Evolutionary conservation across 2,888 invertebrate species (phyloP).

Genomic region (Oasisia sp.): DNA sequence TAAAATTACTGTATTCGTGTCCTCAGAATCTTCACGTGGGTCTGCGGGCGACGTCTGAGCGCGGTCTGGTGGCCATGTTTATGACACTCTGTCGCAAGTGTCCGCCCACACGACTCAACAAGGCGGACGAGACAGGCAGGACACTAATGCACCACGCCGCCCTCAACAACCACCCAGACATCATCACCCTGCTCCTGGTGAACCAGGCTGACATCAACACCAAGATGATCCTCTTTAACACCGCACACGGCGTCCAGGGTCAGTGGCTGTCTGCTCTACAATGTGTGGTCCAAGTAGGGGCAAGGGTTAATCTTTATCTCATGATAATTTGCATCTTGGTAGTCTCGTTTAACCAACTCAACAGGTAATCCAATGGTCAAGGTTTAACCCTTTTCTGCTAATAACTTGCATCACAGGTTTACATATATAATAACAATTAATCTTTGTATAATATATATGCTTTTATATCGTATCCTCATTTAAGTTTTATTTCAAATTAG

Average conservation of each 20-base stretch:
- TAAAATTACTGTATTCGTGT: background rate
- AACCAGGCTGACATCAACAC: slow-evolving; percentile 42
- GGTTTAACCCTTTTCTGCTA: too few species aligned
- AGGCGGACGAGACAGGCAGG: slow-evolving; percentile 63
- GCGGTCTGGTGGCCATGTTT: slow-evolving; percentile 63
- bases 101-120: slow-evolving; percentile 57
- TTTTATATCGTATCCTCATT: too few species aligned
- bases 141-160: slow-evolving; percentile 64
- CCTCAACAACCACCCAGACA: slow-evolving; percentile 62
- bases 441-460: too few species aligned
- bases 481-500: too few species aligned
- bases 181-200: slow-evolving; percentile 57
- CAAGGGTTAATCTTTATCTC: too few species aligned
- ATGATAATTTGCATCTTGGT: too few species aligned
- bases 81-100: slow-evolving; percentile 57
- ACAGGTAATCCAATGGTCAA: too few species aligned
- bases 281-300: too few species aligned
- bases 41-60: slow-evolving; percentile 56
- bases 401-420: too few species aligned
- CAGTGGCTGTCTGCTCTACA: too few species aligned
- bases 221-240: slow-evolving; percentile 18
- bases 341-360: too few species aligned
- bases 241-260: slow-evolving; percentile 19
- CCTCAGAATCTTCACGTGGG: slow-evolving; percentile 54
- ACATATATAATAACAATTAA: too few species aligned